Evolutionary conservation across 1,140 invertebrate species (phyloP), one percentile per base, ranked within the genome.

Genomic region (Spodoptera litura): DNA sequence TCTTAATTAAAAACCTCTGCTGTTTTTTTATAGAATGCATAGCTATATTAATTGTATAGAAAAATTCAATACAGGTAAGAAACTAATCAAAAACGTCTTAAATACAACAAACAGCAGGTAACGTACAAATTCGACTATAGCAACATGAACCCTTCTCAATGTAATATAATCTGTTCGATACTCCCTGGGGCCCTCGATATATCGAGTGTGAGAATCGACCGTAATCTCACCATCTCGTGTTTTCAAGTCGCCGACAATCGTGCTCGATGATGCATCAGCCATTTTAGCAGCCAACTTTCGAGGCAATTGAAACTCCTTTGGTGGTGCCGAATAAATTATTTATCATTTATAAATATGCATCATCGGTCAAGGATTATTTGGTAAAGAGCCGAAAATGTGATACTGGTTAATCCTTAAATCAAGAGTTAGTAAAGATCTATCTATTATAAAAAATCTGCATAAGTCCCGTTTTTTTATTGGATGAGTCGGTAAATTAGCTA

Each of bases 241-340:
- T 66, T 38, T 66, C 35, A 38, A 66, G 38, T 25, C 52, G n/a
- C 25, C 64, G 38, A 25, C 25, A n/a, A 31, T 11, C 12, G 13
- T 20, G 27, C 68, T 71, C 68, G 25, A 71, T 71, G 68, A 71
- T 71, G 68, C 68, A 56, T 71, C 68, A 56, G 52, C 68, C 52
- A 49, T 64, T 71, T 71, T 35, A 15, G 68, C 68, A n/a, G 68
- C 68, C 68, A 71, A 71, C 25, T 53, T 56, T 56, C 8, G 8
- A 71, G 52, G 55, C 52, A 12, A 15, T 51, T 71, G 13, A 15
- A 15, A 55, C 10, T 2, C 49, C n/a, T 15, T 51, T 25, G 35
- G n/a, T 49, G 15, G 15, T n/a, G 15, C 11, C 11, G 10, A 11
- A 55, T n/a, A 15, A 55, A 15, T 55, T 4, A 2, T 11, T 44